Base-by-base conservation (phyloP, 2,113 vertebrate genomes). In the Pseudopodoces humilis region DNA sequence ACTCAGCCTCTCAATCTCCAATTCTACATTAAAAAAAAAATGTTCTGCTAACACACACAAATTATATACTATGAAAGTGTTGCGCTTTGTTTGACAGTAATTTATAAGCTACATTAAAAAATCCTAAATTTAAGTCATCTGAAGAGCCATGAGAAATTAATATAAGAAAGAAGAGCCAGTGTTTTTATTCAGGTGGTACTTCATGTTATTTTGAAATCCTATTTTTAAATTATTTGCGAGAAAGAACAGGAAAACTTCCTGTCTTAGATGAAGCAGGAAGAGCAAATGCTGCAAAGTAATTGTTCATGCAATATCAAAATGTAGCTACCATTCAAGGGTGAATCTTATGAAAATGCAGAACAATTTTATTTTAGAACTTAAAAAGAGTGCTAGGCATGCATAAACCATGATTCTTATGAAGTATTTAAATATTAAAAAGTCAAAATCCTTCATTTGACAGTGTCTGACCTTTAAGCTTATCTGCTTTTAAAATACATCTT, bases 381-480 rank as follows among this genome's bases (percentile, higher is more conserved):
- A 96, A 81, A 97, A 90, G 95, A 95, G 95, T 85, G 53, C 69
- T 92, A 86, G 85, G 67, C 96, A 96, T 97, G 83, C 90, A 96
- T 96, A 97, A 96, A 95, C 92, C 71, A 79, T 92, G 84, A 95
- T 93, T 97, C 86, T 83, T 95, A 96, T 86, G 41, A 96, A 92
- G 76, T 94, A 94, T 95, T 98, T 97, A 97, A 98, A 97, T 97
- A 98, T 97, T 97, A 96, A 97, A 96, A 96, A 97, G 95, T 95
- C 88, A 93, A 96, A 97, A 97, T 97, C 97, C 90, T 97, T 97
- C 86, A 96, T 95, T 96, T 98, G 97, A 97, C 97, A 97, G 95
- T 93, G 90, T 96, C 95, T 98, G 98, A 98, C 98, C 97, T 98
- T 98, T 98, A 96, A 97, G 96, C 90, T 97, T 97, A 98, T 97